Conservation (phyloP, 1,140 invertebrate species). For the Adoxophyes honmai region DNA sequence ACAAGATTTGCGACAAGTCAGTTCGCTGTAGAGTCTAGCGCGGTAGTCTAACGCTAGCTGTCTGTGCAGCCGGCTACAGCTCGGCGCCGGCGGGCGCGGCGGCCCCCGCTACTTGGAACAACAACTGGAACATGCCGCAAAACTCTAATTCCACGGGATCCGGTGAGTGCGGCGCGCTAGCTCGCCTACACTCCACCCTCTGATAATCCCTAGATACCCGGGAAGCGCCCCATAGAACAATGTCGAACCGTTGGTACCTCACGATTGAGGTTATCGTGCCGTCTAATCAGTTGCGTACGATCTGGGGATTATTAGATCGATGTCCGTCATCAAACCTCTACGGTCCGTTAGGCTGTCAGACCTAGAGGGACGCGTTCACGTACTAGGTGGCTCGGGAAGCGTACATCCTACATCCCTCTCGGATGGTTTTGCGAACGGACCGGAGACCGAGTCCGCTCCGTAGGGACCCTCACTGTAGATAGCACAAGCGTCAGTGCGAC, state of each 20-base stretch:
- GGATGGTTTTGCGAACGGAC: not conserved
- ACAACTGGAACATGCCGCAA: constrained; percentile 72
- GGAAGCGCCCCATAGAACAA: no score
- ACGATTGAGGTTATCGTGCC: not conserved
- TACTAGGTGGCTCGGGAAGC: no score
- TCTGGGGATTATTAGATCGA: no score
- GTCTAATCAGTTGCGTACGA: no score
- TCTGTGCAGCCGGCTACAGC: constrained; percentile 69
- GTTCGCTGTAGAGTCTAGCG: not conserved
- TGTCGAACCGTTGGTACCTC: not conserved
- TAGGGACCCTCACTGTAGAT: not conserved
- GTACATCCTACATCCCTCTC: no score
- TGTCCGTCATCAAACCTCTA: no score
- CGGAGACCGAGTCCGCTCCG: not conserved
- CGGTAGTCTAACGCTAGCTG: not conserved
- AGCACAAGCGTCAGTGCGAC: no score
- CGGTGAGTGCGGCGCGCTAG: constrained; percentile 44
- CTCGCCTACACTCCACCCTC: no score
- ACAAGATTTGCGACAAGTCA: constrained; percentile 46
- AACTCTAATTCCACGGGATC: constrained; percentile 74
- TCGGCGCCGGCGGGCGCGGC: constrained; percentile 72
- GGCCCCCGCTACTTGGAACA: constrained; percentile 72
- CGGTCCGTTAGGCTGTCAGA: no score
- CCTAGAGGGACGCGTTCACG: no score
- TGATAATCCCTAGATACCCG: no score